Evolutionary conservation across 1,140 invertebrate species (phyloP), one percentile per base, ranked within the genome.

Genomic region (Drosophila kikkawai): DNA sequence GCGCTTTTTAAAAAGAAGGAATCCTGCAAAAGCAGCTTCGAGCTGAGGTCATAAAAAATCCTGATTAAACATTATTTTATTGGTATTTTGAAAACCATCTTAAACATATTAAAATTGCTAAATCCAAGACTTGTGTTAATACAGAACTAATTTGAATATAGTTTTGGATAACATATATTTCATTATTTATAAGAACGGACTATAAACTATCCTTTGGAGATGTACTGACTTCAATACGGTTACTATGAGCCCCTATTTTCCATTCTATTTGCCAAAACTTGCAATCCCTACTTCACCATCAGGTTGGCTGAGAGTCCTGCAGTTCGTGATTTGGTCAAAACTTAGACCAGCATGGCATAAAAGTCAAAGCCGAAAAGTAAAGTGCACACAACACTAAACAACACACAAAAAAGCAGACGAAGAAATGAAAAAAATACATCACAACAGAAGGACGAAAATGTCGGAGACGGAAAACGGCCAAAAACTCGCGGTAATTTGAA

Each of bases 401-500:
- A 55, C 51, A 36, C 9, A 29, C 26, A 59, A 58, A 41, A 36
- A 17, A 26, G 8, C 6, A 59, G 12, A 11, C 7, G 34, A 53
- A 45, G n/a, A 22, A 67, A 65, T 66, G 67, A 34, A 53, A 15
- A 13, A 22, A 15, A 15, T 8, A 56, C 68, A 55, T 47, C 42
- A 81, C 60, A 75, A 63, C 69, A 50, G 48, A 51, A 60, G 47
- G 64, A 39, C 64, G 17, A 70, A 61, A 70, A 70, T 55, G 67
- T 68, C 13, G 45, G 67, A 22, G 67, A 67, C 67, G 37, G 17
- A 53, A 59, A 69, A 64, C 73, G 44, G 37, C 41, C 34, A 78
- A 81, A 82, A 90, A 71, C 48, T 79, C 79, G 82, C 85, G 86
- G 81, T 90, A 90, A 90, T 90, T 90, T 82, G 82, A 90, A 85